Conservation (phyloP, 2,888 invertebrate genomes). For the Thera britannica region DNA sequence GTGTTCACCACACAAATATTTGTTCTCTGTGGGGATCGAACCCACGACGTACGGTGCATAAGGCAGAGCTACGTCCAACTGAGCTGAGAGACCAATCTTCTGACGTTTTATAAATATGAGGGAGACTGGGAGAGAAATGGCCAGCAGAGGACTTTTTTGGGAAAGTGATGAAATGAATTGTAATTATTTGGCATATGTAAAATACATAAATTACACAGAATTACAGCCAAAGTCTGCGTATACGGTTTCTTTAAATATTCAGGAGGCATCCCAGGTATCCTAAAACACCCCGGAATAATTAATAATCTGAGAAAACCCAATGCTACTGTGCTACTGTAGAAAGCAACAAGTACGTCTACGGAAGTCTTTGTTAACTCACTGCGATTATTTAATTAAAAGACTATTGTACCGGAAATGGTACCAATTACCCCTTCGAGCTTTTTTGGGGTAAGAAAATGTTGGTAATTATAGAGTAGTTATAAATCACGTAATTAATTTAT, state of each 20-base stretch:
- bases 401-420: constrained; percentile 33
- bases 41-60: too few relatives aligned
- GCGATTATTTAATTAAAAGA: constrained; percentile 46
- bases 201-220: neutral
- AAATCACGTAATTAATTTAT: constrained; percentile 10
- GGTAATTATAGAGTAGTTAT: constrained; percentile 16
- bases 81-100: too few relatives aligned
- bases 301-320: constrained; percentile 6
- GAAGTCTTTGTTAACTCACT: constrained; percentile 48
- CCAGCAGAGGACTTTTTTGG: too few relatives aligned
- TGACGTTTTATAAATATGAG: too few relatives aligned
- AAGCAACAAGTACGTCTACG: constrained; percentile 67
- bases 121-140: too few relatives aligned
- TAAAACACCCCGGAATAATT: constrained; percentile 1
- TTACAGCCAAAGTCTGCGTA: neutral
- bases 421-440: constrained; percentile 21
- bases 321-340: constrained; percentile 29
- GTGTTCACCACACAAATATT: too few relatives aligned
- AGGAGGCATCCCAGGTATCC: neutral
- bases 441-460: constrained; percentile 21
- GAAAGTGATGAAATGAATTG: too few relatives aligned
- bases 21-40: too few relatives aligned
- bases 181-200: neutral
- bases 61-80: too few relatives aligned
- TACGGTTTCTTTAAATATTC: neutral